phyloP scores from a whole-genome alignment of 2,797 vertebrate genomes.

The Phalanger gymnotis region DNA sequence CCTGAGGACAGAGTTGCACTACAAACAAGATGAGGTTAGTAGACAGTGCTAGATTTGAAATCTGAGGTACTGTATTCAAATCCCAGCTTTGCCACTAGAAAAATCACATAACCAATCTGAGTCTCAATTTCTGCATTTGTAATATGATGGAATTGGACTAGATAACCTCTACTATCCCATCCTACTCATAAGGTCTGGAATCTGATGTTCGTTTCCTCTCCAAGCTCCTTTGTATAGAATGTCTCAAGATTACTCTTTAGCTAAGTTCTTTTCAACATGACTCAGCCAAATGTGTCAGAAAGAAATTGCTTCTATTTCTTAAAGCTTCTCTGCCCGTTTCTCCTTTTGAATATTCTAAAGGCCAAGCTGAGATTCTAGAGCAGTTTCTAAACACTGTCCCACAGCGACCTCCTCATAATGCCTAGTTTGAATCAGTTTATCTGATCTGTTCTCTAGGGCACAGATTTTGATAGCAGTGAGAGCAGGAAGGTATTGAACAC shows the following conservation, averaged over 20 bases:
- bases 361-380: background rate
- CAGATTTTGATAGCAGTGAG: background rate
- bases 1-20: background rate
- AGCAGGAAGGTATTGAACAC: background rate
- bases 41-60: background rate
- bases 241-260: background rate
- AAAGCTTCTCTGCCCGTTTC: background rate
- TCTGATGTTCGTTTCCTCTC: background rate
- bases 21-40: background rate
- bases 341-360: background rate
- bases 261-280: background rate
- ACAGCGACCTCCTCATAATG: background rate
- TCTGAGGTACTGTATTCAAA: background rate
- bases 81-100: background rate
- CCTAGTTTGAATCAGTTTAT: background rate
- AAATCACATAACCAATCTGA: background rate
- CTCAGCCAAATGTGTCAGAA: background rate
- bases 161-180: background rate
- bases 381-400: background rate
- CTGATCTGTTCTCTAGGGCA: background rate
- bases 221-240: background rate
- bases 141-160: background rate
- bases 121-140: background rate
- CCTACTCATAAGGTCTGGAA: background rate
- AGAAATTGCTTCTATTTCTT: background rate